These are phyloP conservation scores for Sarcophaga caerulescens DNA, from an alignment of 2,888 invertebrate species.

Conservation along the genomic window DNA sequence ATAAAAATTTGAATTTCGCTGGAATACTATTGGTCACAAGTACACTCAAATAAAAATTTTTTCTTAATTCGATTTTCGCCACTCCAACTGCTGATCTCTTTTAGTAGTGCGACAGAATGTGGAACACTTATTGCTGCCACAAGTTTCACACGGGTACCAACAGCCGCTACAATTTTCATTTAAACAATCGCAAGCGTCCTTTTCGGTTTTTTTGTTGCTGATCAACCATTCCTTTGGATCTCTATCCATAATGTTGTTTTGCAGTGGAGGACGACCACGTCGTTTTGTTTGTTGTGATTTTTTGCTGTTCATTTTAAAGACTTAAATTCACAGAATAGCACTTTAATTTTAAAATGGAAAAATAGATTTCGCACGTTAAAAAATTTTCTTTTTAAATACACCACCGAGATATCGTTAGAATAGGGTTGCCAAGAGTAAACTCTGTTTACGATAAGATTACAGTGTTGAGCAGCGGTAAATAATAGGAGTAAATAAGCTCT, in stretches of 20 bases:
- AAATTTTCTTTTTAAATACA: background rate
- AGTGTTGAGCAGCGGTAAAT: background rate
- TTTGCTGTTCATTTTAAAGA: conserved; percentile 11
- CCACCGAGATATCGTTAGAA: background rate
- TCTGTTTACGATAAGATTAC: background rate
- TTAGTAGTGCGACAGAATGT: conserved; percentile 62
- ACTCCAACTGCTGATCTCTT: conserved; percentile 44
- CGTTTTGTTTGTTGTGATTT: conserved; percentile 29
- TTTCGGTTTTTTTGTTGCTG: conserved; percentile 38
- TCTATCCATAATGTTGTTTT: background rate
- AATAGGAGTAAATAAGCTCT: background rate
- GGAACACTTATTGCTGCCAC: conserved; percentile 67
- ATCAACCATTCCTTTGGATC: background rate
- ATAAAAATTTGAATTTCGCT: no score
- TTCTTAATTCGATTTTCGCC: conserved; percentile 32
- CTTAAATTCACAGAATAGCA: no score
- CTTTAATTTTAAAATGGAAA: background rate
- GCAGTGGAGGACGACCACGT: conserved; percentile 22
- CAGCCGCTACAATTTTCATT: conserved; percentile 60
- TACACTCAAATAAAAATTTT: background rate
- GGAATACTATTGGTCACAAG: no score
- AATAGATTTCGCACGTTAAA: background rate
- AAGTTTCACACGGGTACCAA: conserved; percentile 67
- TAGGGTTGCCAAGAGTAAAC: background rate
- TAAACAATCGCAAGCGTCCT: conserved; percentile 65